Conservation (phyloP, 2,888 invertebrate species). For the Xestia xanthographa region DNA sequence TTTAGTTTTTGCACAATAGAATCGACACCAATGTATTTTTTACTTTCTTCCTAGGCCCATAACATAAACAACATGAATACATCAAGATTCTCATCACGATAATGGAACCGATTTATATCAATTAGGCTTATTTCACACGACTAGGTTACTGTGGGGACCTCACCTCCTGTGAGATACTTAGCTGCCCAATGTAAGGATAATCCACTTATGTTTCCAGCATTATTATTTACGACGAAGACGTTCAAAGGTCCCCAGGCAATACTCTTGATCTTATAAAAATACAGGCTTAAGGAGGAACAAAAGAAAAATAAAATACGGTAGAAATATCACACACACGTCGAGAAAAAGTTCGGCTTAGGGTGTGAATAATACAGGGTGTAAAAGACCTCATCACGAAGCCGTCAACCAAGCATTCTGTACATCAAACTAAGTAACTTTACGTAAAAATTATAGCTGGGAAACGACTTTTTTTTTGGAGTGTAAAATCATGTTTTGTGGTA, state of each 20-base stretch:
- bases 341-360: neutral
- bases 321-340: neutral
- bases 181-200: neutral
- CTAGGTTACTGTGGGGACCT: neutral
- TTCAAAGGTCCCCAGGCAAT: slow-evolving; percentile 12
- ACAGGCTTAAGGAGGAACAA: neutral
- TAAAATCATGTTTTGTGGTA: no score
- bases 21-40: no score
- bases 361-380: no score
- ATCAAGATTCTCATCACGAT: slow-evolving; percentile 24
- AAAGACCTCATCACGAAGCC: no score
- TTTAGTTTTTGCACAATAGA: no score
- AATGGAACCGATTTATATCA: slow-evolving; percentile 43
- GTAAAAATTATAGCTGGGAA: no score
- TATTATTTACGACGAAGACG: slow-evolving; percentile 33
- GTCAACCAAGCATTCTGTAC: no score
- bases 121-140: slow-evolving; percentile 34
- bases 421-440: no score
- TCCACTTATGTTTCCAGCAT: slow-evolving; percentile 28
- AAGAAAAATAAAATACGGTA: neutral
- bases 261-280: slow-evolving; percentile 8
- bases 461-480: no score
- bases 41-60: neutral
- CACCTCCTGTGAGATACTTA: neutral
- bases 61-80: neutral